Evolutionary conservation across 2,888 invertebrate species (phyloP).

Genomic region (Fissipunctia ypsillon): DNA sequence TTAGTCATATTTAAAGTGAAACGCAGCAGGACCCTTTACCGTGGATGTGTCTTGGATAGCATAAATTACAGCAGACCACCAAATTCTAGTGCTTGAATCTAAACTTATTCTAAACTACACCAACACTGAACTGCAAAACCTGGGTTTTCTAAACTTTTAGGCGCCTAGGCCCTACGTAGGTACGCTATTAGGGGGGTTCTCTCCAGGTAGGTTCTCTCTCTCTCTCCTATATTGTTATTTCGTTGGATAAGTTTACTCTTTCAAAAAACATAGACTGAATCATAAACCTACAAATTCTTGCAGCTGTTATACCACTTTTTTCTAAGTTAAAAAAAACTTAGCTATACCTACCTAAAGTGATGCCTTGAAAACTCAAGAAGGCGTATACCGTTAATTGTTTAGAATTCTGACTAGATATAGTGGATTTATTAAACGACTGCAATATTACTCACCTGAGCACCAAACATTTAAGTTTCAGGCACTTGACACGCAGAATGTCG

Average conservation of each 20-base stretch:
- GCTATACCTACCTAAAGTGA: neutral
- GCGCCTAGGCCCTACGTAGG: too few species aligned
- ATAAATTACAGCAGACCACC: neutral
- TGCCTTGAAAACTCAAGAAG: neutral
- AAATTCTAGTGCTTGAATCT: neutral
- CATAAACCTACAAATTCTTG: neutral
- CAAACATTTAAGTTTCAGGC: slow-evolving; percentile 97
- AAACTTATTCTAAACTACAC: neutral
- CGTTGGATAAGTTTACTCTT: neutral
- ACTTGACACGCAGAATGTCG: slow-evolving; percentile 98
- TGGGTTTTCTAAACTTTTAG: neutral
- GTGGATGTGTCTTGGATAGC: neutral
- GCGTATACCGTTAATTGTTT: neutral
- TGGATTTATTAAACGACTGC: neutral
- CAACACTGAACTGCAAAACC: neutral
- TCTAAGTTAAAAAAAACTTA: neutral
- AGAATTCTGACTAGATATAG: neutral
- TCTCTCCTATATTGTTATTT: neutral
- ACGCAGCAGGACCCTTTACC: too few species aligned
- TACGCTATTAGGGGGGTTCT: too few species aligned
- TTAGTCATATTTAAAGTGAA: neutral
- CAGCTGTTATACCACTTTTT: neutral
- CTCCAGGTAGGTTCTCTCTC: too few species aligned
- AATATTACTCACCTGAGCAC: slow-evolving; percentile 93
- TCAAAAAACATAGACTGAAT: neutral